Evolutionary conservation across 2,797 vertebrate genomes (phyloP).

Genomic region (Rhinatrema bivittatum): DNA sequence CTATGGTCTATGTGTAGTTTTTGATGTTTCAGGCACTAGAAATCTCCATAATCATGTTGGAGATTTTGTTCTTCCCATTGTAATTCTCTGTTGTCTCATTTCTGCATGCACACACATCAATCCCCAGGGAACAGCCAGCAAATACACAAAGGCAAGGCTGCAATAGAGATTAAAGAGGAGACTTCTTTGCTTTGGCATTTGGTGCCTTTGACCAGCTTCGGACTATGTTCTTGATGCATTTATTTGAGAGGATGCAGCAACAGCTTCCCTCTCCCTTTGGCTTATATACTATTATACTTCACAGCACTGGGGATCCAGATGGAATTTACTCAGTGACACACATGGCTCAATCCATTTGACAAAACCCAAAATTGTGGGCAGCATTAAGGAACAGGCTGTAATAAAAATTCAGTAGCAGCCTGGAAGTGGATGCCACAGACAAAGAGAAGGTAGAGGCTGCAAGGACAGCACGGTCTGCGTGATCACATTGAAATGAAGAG

Average conservation of each 20-base stretch:
- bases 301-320: conserved; percentile 54
- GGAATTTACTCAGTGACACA: conserved; percentile 61
- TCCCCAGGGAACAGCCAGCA: too few species aligned
- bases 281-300: conserved; percentile 46
- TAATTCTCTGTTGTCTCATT: too few species aligned
- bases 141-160: neutral
- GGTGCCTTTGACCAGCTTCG: conserved; percentile 38
- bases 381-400: conserved; percentile 44
- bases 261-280: conserved; percentile 44
- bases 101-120: too few species aligned
- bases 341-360: conserved; percentile 36
- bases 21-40: too few species aligned
- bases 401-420: too few species aligned
- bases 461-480: too few species aligned
- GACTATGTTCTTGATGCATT: conserved; percentile 42
- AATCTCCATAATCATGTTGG: too few species aligned
- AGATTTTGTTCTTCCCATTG: too few species aligned
- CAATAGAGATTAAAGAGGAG: conserved; percentile 4
- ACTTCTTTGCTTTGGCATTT: conserved; percentile 26
- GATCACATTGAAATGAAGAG: too few species aligned
- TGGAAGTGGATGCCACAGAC: too few species aligned
- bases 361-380: conserved; percentile 54
- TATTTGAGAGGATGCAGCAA: conserved; percentile 43
- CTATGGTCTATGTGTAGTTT: too few species aligned
- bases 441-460: too few species aligned